Conservation (phyloP, 2,888 invertebrate genomes). For the Sarcophaga subvicina region DNA sequence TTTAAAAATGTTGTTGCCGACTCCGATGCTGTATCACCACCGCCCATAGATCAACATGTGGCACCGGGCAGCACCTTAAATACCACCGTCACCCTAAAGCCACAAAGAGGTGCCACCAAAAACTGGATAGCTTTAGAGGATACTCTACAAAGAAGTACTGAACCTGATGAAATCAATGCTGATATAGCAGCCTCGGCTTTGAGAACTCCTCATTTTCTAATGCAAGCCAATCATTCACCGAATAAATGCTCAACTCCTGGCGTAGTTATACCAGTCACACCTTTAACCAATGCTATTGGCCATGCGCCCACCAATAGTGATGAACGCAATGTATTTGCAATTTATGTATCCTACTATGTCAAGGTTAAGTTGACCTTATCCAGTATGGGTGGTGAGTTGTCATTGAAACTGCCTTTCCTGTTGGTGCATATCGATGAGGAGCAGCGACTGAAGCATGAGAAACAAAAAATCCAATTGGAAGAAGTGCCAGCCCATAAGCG, state of each 20-base stretch:
- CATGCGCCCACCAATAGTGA: slow-evolving; percentile 83
- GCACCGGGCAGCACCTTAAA: slow-evolving; percentile 85
- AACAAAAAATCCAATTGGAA: slow-evolving; percentile 70
- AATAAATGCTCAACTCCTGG: slow-evolving; percentile 74
- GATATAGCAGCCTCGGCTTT: slow-evolving; percentile 84
- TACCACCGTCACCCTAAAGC: slow-evolving; percentile 86
- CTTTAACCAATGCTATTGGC: slow-evolving; percentile 70
- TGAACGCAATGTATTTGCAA: slow-evolving; percentile 93
- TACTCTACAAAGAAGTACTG: slow-evolving; percentile 88
- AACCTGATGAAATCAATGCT: slow-evolving; percentile 83
- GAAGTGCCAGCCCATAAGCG: slow-evolving; percentile 75
- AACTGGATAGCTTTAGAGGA: slow-evolving; percentile 96
- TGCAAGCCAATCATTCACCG: slow-evolving; percentile 74
- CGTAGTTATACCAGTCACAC: slow-evolving; percentile 70
- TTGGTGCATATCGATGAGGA: slow-evolving; percentile 85
- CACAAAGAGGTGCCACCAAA: slow-evolving; percentile 90
- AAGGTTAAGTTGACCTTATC: slow-evolving; percentile 92
- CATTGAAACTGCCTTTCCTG: slow-evolving; percentile 90
- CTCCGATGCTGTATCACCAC: slow-evolving; percentile 82
- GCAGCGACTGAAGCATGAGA: slow-evolving; percentile 63
- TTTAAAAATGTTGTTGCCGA: slow-evolving; percentile 96
- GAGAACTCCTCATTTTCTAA: slow-evolving; percentile 79
- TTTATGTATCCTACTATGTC: slow-evolving; percentile 95
- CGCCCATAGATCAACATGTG: slow-evolving; percentile 80
- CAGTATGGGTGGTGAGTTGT: slow-evolving; percentile 91